Percentiles rank a stretch among this genome's conserved stretches.
Evolutionary conservation across 2,797 vertebrate genomes (phyloP).

Genomic region (Babyrousa celebensis): DNA sequence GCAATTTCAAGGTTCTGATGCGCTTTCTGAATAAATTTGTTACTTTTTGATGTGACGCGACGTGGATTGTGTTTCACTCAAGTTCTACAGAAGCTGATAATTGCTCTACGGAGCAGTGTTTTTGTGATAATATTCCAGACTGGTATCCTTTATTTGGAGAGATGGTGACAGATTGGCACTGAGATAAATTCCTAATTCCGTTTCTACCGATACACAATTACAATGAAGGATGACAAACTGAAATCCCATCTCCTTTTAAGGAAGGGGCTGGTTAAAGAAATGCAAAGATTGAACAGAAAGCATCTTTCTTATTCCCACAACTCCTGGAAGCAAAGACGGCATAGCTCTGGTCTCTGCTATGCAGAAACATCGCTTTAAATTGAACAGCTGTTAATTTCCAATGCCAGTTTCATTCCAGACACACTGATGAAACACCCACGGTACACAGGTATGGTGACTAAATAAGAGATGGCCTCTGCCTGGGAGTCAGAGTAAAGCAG

Average conservation of each 20-base stretch:
- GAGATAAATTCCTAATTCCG: background rate
- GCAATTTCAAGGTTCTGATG: background rate
- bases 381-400: background rate
- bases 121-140: background rate
- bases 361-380: background rate
- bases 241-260: background rate
- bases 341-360: background rate
- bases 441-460: background rate
- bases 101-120: background rate
- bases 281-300: background rate
- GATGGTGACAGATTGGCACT: background rate
- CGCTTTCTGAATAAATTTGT: background rate
- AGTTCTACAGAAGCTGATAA: background rate
- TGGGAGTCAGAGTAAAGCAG: background rate
- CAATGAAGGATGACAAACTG: background rate
- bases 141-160: background rate
- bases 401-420: background rate
- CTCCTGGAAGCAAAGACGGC: background rate
- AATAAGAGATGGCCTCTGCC: background rate
- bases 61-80: background rate
- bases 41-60: background rate
- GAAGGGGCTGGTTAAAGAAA: conserved; percentile 18
- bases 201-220: background rate
- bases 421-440: background rate
- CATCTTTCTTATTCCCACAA: background rate